phyloP scores from a whole-genome alignment of 2,113 vertebrate genomes.

The Gopherus evgoodei region DNA sequence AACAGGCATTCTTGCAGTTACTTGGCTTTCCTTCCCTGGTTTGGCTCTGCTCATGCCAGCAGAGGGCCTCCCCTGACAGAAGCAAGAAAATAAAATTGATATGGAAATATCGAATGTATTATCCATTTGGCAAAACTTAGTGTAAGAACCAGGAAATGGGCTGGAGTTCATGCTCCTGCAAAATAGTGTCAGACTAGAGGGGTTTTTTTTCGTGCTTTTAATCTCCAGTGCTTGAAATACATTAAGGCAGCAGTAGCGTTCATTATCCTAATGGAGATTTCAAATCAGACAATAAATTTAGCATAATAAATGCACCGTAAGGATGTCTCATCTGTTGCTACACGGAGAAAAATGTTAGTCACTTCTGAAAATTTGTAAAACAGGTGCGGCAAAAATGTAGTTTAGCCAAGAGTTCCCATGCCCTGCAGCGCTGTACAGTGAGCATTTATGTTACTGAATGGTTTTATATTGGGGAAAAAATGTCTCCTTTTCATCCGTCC shows the following conservation, averaged over 20 bases:
- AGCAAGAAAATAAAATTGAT: neutral
- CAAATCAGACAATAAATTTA: slow-evolving; percentile 60
- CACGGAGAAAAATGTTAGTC: slow-evolving; percentile 47
- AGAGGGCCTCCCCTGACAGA: slow-evolving; percentile 66
- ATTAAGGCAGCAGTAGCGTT: slow-evolving; percentile 47
- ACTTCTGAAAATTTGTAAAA: neutral
- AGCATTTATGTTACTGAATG: neutral
- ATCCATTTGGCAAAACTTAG: slow-evolving; percentile 62
- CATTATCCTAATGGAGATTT: slow-evolving; percentile 60
- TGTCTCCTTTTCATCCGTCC: neutral
- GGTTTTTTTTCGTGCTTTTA: neutral
- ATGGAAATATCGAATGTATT: slow-evolving; percentile 9
- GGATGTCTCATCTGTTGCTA: slow-evolving; percentile 66
- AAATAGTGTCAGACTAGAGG: slow-evolving; percentile 17
- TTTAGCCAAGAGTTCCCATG: neutral
- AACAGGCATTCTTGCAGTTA: neutral
- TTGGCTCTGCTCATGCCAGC: slow-evolving; percentile 21
- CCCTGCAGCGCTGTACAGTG: neutral
- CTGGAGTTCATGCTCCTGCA: slow-evolving; percentile 57
- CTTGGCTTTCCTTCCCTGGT: neutral
- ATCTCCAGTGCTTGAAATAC: neutral
- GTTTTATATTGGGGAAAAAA: neutral
- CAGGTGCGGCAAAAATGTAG: slow-evolving; percentile 28
- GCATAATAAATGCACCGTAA: slow-evolving; percentile 59
- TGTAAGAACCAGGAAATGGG: slow-evolving; percentile 36